Percentiles rank a stretch among this genome's conserved stretches.
Conservation (phyloP, 2,888 invertebrate genomes). For the Hypsopygia costalis region DNA sequence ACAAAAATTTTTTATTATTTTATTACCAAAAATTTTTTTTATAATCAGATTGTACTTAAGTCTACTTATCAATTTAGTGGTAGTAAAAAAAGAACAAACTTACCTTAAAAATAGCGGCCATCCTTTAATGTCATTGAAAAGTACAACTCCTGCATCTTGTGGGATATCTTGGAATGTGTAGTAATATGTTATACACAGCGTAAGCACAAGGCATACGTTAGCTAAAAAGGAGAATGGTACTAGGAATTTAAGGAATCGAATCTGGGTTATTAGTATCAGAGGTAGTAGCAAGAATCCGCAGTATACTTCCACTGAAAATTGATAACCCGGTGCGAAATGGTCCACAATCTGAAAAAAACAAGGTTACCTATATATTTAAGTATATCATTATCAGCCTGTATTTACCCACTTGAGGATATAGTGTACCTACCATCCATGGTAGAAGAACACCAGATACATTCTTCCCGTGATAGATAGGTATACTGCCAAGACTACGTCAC, state of each 20-base stretch:
- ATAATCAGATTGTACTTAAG: too few relatives aligned
- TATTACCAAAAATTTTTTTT: too few relatives aligned
- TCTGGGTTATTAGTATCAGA: conserved; percentile 84
- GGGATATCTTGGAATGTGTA: conserved; percentile 84
- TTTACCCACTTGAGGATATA: too few relatives aligned
- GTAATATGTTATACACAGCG: conserved; percentile 90
- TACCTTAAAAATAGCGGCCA: conserved; percentile 92
- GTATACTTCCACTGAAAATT: conserved; percentile 80
- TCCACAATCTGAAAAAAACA: conserved; percentile 75
- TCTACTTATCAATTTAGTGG: too few relatives aligned
- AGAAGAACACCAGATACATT: too few relatives aligned
- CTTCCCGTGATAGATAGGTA: too few relatives aligned
- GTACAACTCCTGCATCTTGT: conserved; percentile 39
- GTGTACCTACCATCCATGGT: too few relatives aligned
- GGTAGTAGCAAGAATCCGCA: conserved; percentile 84
- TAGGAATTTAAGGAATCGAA: conserved; percentile 87
- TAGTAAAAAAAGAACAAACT: too few relatives aligned
- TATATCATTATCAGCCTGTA: too few relatives aligned
- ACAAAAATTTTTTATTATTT: too few relatives aligned
- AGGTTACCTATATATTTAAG: too few relatives aligned
- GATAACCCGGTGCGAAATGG: conserved; percentile 45
- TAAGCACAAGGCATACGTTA: conserved; percentile 88
- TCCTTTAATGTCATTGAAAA: conserved; percentile 65
- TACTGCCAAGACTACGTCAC: too few relatives aligned
- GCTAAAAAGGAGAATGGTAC: conserved; percentile 94